Conservation (phyloP, 2,797 vertebrate genomes). For the Saguinus oedipus region DNA sequence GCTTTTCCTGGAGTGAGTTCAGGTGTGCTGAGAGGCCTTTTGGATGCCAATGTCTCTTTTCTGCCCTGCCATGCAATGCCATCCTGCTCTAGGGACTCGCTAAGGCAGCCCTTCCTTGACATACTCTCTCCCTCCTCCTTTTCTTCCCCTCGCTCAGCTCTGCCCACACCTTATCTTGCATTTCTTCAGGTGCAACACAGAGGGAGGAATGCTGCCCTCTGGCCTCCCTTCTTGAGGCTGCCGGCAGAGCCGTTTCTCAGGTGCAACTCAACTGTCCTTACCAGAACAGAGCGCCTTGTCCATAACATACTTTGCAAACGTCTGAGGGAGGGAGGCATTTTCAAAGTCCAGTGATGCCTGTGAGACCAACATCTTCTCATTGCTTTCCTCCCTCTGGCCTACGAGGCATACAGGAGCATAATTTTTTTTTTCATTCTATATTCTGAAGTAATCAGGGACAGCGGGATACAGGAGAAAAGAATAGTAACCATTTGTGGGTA, state of each 20-base stretch:
- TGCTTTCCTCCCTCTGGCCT: background rate
- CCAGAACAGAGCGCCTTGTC: background rate
- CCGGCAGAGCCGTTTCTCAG: background rate
- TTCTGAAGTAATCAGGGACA: background rate
- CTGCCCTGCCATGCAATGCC: background rate
- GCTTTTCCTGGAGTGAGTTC: background rate
- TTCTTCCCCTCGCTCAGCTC: no score
- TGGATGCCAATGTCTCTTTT: background rate
- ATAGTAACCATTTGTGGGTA: fast-evolving
- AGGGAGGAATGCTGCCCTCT: background rate
- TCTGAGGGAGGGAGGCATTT: background rate
- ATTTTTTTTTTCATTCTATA: background rate
- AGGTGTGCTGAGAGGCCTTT: background rate
- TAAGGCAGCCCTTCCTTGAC: background rate
- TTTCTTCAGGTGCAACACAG: background rate
- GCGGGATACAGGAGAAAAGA: fast-evolving
- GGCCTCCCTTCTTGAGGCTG: background rate
- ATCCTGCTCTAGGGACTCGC: fast-evolving
- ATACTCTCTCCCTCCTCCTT: background rate
- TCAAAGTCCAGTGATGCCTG: background rate
- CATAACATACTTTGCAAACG: background rate
- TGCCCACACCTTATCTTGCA: background rate
- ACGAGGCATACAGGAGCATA: background rate
- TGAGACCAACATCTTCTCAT: background rate
- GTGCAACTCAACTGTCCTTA: background rate